Evolutionary conservation across 2,797 vertebrate species (phyloP).

Genomic region (Tragopan temminckii): DNA sequence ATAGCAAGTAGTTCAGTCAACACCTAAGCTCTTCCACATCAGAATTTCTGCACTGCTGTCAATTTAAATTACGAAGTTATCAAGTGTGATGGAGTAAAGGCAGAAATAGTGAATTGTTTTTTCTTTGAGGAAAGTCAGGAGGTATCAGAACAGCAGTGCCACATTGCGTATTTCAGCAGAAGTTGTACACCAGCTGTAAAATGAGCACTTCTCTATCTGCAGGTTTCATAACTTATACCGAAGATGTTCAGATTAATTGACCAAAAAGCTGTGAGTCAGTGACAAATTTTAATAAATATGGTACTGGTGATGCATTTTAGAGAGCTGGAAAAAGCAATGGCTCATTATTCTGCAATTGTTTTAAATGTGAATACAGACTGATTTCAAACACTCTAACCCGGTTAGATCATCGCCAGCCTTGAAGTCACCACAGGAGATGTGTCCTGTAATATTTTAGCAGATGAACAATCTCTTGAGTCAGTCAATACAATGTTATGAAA

Average conservation of each 20-base stretch:
- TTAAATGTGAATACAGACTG: neutral
- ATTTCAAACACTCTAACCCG: neutral
- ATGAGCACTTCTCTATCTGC: neutral
- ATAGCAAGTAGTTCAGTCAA: slow-evolving; percentile 23
- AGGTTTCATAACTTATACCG: neutral
- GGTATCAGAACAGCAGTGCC: neutral
- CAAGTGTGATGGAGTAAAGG: neutral
- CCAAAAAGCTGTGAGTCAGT: neutral
- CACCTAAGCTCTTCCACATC: neutral
- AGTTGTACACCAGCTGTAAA: neutral
- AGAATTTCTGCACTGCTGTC: neutral
- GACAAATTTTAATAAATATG: neutral
- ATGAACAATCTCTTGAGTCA: neutral
- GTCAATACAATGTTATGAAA: slow-evolving; percentile 24
- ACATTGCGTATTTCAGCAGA: neutral
- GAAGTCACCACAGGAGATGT: neutral
- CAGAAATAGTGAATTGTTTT: neutral
- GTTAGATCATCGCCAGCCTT: neutral
- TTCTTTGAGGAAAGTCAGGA: neutral
- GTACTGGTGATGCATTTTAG: neutral
- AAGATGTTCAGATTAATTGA: neutral
- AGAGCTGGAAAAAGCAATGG: neutral
- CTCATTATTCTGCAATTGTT: neutral
- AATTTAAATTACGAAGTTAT: neutral
- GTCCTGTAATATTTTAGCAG: slow-evolving; percentile 6